Conservation (phyloP, 2,113 vertebrate species). For the Nanorana parkeri region DNA sequence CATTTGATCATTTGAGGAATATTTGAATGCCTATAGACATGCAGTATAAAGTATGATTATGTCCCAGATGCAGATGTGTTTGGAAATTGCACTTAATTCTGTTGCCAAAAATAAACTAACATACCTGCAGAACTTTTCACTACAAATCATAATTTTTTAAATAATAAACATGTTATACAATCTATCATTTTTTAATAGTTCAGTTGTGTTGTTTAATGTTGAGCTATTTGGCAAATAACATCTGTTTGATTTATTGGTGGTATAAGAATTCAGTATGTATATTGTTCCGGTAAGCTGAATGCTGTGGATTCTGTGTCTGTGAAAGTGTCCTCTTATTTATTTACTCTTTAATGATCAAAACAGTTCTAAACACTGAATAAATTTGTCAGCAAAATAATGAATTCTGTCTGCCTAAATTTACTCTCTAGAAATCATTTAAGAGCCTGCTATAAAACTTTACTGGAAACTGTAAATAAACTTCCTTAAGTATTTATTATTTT, state of each 20-base stretch:
- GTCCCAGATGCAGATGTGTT: conserved; percentile 9
- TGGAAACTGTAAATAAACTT: not conserved
- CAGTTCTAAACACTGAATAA: conserved; percentile 87
- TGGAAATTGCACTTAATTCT: conserved; percentile 72
- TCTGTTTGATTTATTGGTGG: conserved; percentile 43
- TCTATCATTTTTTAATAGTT: conserved; percentile 51
- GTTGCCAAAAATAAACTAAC: conserved; percentile 81
- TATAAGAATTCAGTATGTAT: conserved; percentile 52
- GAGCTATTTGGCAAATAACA: conserved; percentile 46
- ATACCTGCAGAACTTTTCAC: not conserved
- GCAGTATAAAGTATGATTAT: not conserved
- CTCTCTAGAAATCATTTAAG: conserved; percentile 23
- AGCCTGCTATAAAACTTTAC: conserved; percentile 3
- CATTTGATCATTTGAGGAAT: too few relatives aligned
- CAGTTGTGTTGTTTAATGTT: not conserved
- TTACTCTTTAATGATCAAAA: conserved; percentile 84
- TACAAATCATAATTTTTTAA: conserved; percentile 22
- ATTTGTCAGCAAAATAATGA: conserved; percentile 83
- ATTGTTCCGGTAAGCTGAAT: conserved; percentile 55
- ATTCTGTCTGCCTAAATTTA: conserved; percentile 62
- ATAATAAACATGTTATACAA: not conserved
- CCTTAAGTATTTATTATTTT: conserved; percentile 1
- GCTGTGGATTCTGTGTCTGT: conserved; percentile 70
- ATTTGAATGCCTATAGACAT: too few relatives aligned
- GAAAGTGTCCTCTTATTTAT: conserved; percentile 87